Base-by-base conservation (phyloP, 2,888 invertebrate genomes). In the Charanyca ferruginea region DNA sequence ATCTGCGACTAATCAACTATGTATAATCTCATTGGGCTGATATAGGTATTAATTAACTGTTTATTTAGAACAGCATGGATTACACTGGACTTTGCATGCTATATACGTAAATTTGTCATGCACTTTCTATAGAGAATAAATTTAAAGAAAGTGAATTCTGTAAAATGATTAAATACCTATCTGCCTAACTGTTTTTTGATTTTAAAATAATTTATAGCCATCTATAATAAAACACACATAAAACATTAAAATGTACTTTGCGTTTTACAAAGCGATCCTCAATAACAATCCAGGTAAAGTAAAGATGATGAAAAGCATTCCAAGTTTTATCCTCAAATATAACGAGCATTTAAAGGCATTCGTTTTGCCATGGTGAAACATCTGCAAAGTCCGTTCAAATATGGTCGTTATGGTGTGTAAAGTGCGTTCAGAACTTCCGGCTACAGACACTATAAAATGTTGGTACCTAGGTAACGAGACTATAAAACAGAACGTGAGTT, bases 351-450 rank as follows among this genome's bases (percentile, higher is more conserved):
- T 48, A 65, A 70, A 52, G 20, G 55, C 53, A 69, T 70, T 75
- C 45, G 71, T 49, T 75, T 61, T 58, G 58, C 41, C 22, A 55
- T 61, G 53, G 52, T 57, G 38, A 59, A 66, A 58, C 35, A 69
- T 64, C 49, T 61, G 57, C 35, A 45, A 53, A 60, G 41, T 51
- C 47, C 58, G 32, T 52, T 45, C 9, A 75, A 75, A 70, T 61
- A 58, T 25, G 45, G 51, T 18, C 63, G 63, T 76, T 63, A 55
- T 63, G 60, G 58, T 52, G 64, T 67, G 47, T 76, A 71, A 63
- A 76, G 53, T 63, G 59, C 13, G 44, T 63, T 64, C 45, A 66
- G 58, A 64, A 41, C 66, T 76, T 76, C 66, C 72, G 72, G 66
- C 53, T 60, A 58, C 35, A 76, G 58, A 61, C 53, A 64, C 60